Evolutionary conservation across 64 coral and sea anemone species (phyloP).

Genomic region (Pachyseris speciosa): DNA sequence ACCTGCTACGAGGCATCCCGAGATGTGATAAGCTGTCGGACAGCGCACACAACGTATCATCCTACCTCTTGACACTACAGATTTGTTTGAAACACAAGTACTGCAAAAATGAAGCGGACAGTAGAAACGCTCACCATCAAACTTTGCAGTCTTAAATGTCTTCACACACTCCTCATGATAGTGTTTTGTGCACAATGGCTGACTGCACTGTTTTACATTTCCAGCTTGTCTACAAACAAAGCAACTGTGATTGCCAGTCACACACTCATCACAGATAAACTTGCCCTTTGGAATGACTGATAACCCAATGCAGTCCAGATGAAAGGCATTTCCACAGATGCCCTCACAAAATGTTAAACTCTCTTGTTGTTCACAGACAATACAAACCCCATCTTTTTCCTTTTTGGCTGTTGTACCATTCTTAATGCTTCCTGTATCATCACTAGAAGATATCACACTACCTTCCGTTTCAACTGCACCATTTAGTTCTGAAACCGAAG

Average conservation of each 20-base stretch:
- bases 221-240: conserved; percentile 94
- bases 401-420: conserved; percentile 49
- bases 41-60: conserved; percentile 91
- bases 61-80: conserved; percentile 57
- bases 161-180: conserved; percentile 91
- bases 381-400: conserved; percentile 86
- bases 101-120: conserved; percentile 93
- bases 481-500: conserved; percentile 33
- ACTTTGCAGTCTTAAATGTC: conserved; percentile 75
- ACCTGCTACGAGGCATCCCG: conserved; percentile 90
- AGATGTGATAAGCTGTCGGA: conserved; percentile 85
- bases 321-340: conserved; percentile 93
- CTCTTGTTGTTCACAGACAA: conserved; percentile 94
- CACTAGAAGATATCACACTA: conserved; percentile 39
- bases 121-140: conserved; percentile 88
- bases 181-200: conserved; percentile 83
- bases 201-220: conserved; percentile 86
- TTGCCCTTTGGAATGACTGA: conserved; percentile 78
- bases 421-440: conserved; percentile 71
- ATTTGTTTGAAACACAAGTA: conserved; percentile 91
- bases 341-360: conserved; percentile 93
- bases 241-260: conserved; percentile 91
- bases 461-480: conserved; percentile 32
- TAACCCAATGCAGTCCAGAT: conserved; percentile 92
- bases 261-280: conserved; percentile 98